A percentile compares a stretch with the other conserved stretches of the same genome.
Evolutionary conservation across 2,797 vertebrate genomes (phyloP).

Genomic region (Brotogeris chrysoptera): DNA sequence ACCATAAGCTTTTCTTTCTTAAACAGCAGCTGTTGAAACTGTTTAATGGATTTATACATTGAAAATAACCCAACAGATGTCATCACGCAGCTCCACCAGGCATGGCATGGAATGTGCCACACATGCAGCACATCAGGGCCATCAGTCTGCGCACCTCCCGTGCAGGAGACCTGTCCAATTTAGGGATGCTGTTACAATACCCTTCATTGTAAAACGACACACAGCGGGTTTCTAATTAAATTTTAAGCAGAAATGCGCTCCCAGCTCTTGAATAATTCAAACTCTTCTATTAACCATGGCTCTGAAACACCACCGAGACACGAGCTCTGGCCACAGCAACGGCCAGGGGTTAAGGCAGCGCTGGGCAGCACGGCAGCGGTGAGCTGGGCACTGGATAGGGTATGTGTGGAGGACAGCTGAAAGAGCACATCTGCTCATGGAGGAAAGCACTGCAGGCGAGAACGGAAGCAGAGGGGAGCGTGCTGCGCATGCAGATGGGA

Average conservation of each 20-base stretch:
- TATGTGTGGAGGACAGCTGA: slow-evolving; percentile 14
- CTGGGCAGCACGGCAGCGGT: background rate
- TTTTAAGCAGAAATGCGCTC: slow-evolving; percentile 66
- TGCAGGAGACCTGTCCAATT: slow-evolving; percentile 18
- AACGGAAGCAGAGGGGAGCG: slow-evolving; percentile 40
- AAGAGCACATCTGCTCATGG: slow-evolving; percentile 51
- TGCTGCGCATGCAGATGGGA: slow-evolving; percentile 32
- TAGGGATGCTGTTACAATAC: slow-evolving; percentile 55
- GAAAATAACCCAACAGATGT: slow-evolving; percentile 53
- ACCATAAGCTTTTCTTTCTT: background rate
- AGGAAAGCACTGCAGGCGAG: slow-evolving; percentile 55
- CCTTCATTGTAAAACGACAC: slow-evolving; percentile 68
- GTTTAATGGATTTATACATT: background rate
- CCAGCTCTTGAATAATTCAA: slow-evolving; percentile 68
- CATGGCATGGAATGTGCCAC: slow-evolving; percentile 37
- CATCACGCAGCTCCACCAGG: background rate
- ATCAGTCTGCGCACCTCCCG: background rate
- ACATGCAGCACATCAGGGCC: background rate
- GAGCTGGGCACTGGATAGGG: background rate
- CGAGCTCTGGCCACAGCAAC: background rate
- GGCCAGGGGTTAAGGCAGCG: background rate
- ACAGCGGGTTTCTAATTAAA: slow-evolving; percentile 66
- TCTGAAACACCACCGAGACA: slow-evolving; percentile 47
- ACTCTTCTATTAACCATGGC: slow-evolving; percentile 51
- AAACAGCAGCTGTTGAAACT: slow-evolving; percentile 40